These are phyloP conservation scores for Lepus timidus DNA, from an alignment of 2,113 vertebrate species.

Conservation along the genomic window DNA sequence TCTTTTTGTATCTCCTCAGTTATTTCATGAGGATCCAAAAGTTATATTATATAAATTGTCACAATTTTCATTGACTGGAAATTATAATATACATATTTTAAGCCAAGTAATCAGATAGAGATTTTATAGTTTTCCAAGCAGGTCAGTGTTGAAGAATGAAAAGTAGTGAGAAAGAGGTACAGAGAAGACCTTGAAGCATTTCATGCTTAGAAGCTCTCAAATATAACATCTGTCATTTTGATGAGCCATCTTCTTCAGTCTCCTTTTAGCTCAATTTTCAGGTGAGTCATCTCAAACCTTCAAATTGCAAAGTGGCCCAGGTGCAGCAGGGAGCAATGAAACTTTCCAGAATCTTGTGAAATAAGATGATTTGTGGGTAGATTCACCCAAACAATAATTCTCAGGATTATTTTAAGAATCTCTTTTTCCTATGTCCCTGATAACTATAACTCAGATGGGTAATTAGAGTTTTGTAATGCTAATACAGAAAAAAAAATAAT, in stretches of 20 bases:
- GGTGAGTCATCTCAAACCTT: slow-evolving; percentile 44
- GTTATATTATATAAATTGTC: not conserved
- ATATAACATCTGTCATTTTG: not conserved
- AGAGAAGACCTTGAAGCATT: not conserved
- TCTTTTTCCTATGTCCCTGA: not conserved
- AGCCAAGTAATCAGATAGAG: not conserved
- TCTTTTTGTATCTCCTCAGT: not conserved
- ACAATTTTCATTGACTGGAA: not conserved
- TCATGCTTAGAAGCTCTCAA: not conserved
- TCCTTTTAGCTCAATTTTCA: slow-evolving; percentile 59
- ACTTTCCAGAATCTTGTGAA: slow-evolving; percentile 32
- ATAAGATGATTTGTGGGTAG: slow-evolving; percentile 27
- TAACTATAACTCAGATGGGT: not conserved
- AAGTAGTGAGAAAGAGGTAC: not conserved
- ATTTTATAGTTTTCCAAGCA: not conserved
- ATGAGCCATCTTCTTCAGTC: not conserved
- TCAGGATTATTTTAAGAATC: not conserved
- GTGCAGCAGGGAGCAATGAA: not conserved
- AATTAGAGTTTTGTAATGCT: not conserved
- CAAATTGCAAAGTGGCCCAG: not conserved
- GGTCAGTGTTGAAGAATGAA: not conserved
- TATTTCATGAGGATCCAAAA: not conserved
- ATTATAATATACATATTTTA: not conserved
- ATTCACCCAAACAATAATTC: slow-evolving; percentile 16
- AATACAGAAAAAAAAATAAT: not conserved